A percentile compares a stretch with the other conserved stretches of the same genome.
Conservation (phyloP, 2,888 invertebrate genomes). For the Nycteola revayana region DNA sequence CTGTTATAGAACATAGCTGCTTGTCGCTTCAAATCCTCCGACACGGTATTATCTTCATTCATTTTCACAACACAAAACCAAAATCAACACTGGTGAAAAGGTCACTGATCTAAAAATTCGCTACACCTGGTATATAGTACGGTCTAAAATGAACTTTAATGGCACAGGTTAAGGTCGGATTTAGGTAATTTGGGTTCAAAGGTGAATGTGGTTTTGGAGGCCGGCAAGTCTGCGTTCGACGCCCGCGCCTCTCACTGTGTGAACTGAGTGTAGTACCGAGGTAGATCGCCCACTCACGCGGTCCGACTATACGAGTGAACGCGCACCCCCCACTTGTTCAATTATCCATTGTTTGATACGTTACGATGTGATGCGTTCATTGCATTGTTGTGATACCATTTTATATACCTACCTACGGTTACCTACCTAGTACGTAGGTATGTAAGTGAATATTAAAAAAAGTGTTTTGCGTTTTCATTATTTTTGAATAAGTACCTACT, state of each 20-base stretch:
- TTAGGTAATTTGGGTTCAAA: constrained; percentile 32
- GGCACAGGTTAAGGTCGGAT: constrained; percentile 23
- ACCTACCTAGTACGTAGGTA: too few species aligned
- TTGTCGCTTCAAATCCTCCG: constrained; percentile 70
- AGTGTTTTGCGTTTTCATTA: too few species aligned
- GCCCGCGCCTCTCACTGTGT: constrained; percentile 70
- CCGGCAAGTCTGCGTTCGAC: constrained; percentile 61
- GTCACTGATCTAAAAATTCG: constrained; percentile 36
- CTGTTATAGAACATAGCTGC: constrained; percentile 76
- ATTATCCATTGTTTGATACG: constrained; percentile 40
- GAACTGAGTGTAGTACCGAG: constrained; percentile 38
- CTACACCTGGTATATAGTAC: constrained; percentile 26
- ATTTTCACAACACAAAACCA: constrained; percentile 45
- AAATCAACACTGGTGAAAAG: constrained; percentile 18
- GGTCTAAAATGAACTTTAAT: constrained; percentile 21
- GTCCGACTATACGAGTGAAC: constrained; percentile 21
- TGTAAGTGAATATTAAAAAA: too few species aligned
- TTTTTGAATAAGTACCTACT: too few species aligned
- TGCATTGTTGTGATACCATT: too few species aligned
- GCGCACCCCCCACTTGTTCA: constrained; percentile 55
- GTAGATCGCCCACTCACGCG: constrained; percentile 59
- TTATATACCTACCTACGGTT: too few species aligned
- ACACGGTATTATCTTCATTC: constrained; percentile 67
- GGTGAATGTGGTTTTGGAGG: constrained; percentile 42
- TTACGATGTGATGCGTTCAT: too few species aligned